Base-by-base conservation (phyloP, 2,797 vertebrate genomes). In the Girardinus metallicus region DNA sequence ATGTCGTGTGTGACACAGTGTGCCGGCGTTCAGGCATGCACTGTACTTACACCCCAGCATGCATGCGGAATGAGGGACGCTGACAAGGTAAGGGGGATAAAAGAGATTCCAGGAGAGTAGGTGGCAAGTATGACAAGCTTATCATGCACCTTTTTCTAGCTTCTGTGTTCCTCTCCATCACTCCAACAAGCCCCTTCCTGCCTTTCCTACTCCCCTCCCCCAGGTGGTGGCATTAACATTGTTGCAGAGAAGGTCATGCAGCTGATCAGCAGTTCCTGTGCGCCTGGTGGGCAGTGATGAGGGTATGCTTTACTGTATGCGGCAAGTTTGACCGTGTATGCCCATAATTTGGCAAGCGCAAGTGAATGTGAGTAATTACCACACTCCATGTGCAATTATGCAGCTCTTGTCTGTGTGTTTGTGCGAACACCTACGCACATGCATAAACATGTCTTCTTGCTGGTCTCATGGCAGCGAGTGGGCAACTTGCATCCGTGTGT, bases 151-250 rank as follows among this genome's bases (percentile, higher is more conserved):
- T 68, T 75, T 74, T 79, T 76, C 83, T 70, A 82, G 60, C 64
- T 46, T 81, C 71, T 34, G 23, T 43, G 46, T 16, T 77, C 72
- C 68, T 49, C 39, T 18, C 83, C 82, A 73, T 92, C 87, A 77
- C 80, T 88, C 87, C 84, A 74, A 91, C 81, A 77, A 26, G 16
- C 0, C 79, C 60, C 70, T 6, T 34, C 15, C 51, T 11, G 62
- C 43, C 11, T 36, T 23, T 26, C 13, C 8, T 3, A 2, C 8
- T 39, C 51, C 26, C 75, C 82, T 83, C 90, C 92, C 89, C 86
- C 79, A 90, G 92, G 91, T 89, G 91, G 91, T 94, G 93, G 92
- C 93, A 94, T 93, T 92, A 93, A 91, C 89, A 91, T 91, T 93
- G 91, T 92, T 89, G 74, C 70, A 78, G 92, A 90, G 92, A 94